Conservation (phyloP, 2,888 invertebrate species). For the Mamestra brassicae region DNA sequence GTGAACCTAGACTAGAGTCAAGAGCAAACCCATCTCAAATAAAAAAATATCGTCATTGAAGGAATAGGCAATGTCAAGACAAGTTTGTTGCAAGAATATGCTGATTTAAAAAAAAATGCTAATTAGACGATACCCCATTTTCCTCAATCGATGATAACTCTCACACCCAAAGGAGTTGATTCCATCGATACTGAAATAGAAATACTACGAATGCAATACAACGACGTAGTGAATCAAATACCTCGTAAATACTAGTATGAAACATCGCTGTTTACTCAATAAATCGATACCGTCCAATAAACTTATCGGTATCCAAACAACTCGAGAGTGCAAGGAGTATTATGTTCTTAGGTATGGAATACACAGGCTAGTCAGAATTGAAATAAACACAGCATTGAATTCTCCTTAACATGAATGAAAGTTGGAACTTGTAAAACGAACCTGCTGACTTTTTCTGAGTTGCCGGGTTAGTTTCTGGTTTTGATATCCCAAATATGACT, state of each 20-base stretch:
- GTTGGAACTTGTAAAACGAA: neutral
- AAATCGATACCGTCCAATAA: slow-evolving; percentile 64
- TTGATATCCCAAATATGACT: slow-evolving; percentile 7
- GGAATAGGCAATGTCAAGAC: neutral
- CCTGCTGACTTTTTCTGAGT: neutral
- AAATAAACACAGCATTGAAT: neutral
- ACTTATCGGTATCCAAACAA: slow-evolving; percentile 62
- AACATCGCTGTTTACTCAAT: slow-evolving; percentile 55
- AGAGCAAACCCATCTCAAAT: no score
- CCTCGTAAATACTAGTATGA: slow-evolving; percentile 39
- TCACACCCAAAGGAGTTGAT: slow-evolving; percentile 8
- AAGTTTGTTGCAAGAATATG: neutral
- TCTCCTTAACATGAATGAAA: neutral
- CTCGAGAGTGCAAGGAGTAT: slow-evolving; percentile 53
- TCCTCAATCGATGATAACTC: slow-evolving; percentile 34
- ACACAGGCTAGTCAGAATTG: neutral
- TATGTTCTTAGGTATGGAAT: slow-evolving; percentile 31
- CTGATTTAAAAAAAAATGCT: neutral
- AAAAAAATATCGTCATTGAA: neutral
- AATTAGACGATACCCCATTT: slow-evolving; percentile 10
- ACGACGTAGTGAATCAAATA: slow-evolving; percentile 54
- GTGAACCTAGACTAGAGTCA: no score
- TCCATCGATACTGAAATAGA: slow-evolving; percentile 34
- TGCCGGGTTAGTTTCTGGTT: neutral
- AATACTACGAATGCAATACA: slow-evolving; percentile 52